These are phyloP conservation scores for Cheumatopsyche charites DNA, from an alignment of 1,140 invertebrate genomes.

Conservation along the genomic window DNA sequence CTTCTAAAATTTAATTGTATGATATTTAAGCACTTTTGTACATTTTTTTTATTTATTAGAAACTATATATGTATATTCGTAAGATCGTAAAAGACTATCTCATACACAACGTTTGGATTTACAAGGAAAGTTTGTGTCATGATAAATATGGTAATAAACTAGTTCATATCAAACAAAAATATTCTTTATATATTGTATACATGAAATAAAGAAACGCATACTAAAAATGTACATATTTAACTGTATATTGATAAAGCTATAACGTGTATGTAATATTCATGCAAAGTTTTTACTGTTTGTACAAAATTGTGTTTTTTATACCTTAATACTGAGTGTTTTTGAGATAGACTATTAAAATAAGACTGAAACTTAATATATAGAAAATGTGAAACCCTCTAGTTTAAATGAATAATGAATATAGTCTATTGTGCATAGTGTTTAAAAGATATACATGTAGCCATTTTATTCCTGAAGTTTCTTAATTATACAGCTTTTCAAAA, in stretches of 20 bases:
- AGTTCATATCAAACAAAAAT: slow-evolving; percentile 17
- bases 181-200: slow-evolving; percentile 1
- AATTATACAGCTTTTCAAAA: too few species aligned
- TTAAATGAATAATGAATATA: slow-evolving; percentile 13
- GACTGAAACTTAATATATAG: slow-evolving; percentile 30
- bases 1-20: background rate
- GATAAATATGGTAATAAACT: slow-evolving; percentile 12
- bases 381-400: background rate
- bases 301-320: slow-evolving; percentile 26
- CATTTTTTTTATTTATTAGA: slow-evolving; percentile 12
- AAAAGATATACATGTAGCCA: background rate
- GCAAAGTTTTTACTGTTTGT: slow-evolving; percentile 3
- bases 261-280: background rate
- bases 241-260: too few species aligned
- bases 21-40: slow-evolving; percentile 3
- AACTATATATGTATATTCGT: background rate
- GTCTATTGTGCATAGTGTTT: slow-evolving; percentile 1
- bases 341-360: slow-evolving; percentile 23
- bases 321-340: slow-evolving; percentile 28
- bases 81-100: slow-evolving; percentile 10
- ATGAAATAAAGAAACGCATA: too few species aligned
- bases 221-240: background rate
- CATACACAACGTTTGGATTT: background rate
- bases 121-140: slow-evolving; percentile 5
- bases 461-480: too few species aligned